Percentiles rank a stretch among this genome's conserved stretches.
Evolutionary conservation across 2,797 vertebrate genomes (phyloP).

Genomic region (Urosaurus nigricauda): DNA sequence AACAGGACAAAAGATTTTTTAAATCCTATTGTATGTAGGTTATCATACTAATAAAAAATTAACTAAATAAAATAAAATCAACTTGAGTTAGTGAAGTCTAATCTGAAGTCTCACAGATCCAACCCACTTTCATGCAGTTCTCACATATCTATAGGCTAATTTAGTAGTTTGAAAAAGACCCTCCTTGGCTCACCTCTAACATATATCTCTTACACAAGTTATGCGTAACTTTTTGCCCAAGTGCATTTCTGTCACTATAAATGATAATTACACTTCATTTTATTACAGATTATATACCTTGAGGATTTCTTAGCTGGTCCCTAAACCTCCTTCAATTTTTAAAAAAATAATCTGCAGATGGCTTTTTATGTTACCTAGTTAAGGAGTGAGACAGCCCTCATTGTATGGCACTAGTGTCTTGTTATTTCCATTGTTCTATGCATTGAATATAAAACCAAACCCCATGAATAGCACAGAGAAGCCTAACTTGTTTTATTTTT

Average conservation of each 20-base stretch:
- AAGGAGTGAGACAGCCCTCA: conserved; percentile 39
- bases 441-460: conserved; percentile 70
- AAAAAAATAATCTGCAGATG: conserved; percentile 30
- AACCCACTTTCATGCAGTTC: background rate
- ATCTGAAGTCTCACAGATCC: too few species aligned
- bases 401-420: conserved; percentile 52
- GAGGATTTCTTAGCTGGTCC: conserved; percentile 52
- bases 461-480: conserved; percentile 59
- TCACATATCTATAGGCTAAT: conserved; percentile 19
- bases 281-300: conserved; percentile 47
- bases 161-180: conserved; percentile 44
- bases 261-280: conserved; percentile 45
- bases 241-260: conserved; percentile 44
- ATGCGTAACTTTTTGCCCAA: conserved; percentile 49
- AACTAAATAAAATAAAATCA: too few species aligned
- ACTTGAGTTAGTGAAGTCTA: background rate
- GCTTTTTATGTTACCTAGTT: conserved; percentile 57
- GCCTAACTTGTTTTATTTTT: conserved; percentile 72
- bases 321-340: conserved; percentile 49
- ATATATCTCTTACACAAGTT: conserved; percentile 44
- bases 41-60: too few species aligned
- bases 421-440: conserved; percentile 57
- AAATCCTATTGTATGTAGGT: too few species aligned
- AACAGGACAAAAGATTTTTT: too few species aligned
- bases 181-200: conserved; percentile 49